These are phyloP conservation scores for Aldabrachelys gigantea DNA, from an alignment of 2,113 vertebrate genomes.

Conservation along the genomic window DNA sequence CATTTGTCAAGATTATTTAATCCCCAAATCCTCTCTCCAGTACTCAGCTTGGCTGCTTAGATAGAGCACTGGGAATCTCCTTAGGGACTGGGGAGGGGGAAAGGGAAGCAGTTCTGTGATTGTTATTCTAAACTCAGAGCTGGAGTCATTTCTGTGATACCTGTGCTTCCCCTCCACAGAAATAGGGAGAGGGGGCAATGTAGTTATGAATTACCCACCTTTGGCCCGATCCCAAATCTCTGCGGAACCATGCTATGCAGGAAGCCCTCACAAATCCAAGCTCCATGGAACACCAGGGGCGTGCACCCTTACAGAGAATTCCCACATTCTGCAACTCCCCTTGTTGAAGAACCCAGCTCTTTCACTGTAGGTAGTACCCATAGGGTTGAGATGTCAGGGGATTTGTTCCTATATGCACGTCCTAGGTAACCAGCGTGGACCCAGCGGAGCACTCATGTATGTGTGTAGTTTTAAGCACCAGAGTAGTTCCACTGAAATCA, in stretches of 20 bases:
- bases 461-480: neutral
- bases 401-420: neutral
- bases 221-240: neutral
- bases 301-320: neutral
- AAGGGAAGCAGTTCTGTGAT: neutral
- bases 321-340: neutral
- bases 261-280: neutral
- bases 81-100: neutral
- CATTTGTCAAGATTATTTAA: neutral
- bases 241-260: neutral
- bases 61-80: neutral
- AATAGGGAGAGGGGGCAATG: neutral
- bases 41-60: neutral
- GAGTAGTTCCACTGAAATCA: neutral
- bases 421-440: neutral
- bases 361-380: neutral
- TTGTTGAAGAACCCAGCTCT: rapidly evolving
- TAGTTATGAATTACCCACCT: neutral
- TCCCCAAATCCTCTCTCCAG: neutral
- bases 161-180: neutral
- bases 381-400: neutral
- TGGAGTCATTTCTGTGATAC: neutral
- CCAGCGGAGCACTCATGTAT: neutral
- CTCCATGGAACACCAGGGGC: neutral
- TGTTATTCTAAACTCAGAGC: neutral